Evolutionary conservation across 1,140 invertebrate genomes (phyloP).

Genomic region (Eriocheir sinensis): DNA sequence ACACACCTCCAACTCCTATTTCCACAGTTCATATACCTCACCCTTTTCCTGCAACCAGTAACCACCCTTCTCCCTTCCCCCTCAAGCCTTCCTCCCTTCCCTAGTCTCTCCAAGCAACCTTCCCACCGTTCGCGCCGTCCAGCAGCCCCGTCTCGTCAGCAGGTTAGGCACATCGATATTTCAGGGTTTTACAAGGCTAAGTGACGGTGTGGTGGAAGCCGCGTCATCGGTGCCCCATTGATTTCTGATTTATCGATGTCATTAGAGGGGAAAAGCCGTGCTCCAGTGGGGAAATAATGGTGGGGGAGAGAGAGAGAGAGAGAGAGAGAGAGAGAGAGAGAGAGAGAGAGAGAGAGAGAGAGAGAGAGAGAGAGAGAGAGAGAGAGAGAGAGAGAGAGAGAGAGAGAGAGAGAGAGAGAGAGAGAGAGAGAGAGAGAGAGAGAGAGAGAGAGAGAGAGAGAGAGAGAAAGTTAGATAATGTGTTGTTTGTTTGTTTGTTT

Average conservation of each 20-base stretch:
- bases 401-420: not conserved
- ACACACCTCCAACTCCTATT: not conserved
- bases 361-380: conserved; percentile 22
- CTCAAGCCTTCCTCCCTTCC: not conserved
- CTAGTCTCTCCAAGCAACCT: not conserved
- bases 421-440: not conserved
- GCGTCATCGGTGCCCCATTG: not conserved
- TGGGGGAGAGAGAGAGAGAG: too few species aligned
- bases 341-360: not conserved
- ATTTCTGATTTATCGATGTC: conserved; percentile 17
- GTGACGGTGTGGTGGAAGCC: not conserved
- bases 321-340: not conserved
- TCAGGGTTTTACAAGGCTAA: conserved; percentile 2
- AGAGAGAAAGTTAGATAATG: too few species aligned
- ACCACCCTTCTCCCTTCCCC: not conserved
- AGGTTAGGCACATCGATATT: not conserved
- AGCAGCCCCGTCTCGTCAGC: not conserved
- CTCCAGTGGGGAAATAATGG: not conserved
- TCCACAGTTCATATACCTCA: not conserved
- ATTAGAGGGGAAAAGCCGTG: not conserved
- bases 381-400: conserved; percentile 22
- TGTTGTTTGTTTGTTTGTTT: too few species aligned
- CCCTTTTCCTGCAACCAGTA: not conserved
- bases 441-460: too few species aligned
- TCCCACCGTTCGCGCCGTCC: not conserved